Evolutionary conservation across 2,797 vertebrate genomes (phyloP), one percentile per base, ranked within the genome.

Genomic region (Eulemur rubriventer): DNA sequence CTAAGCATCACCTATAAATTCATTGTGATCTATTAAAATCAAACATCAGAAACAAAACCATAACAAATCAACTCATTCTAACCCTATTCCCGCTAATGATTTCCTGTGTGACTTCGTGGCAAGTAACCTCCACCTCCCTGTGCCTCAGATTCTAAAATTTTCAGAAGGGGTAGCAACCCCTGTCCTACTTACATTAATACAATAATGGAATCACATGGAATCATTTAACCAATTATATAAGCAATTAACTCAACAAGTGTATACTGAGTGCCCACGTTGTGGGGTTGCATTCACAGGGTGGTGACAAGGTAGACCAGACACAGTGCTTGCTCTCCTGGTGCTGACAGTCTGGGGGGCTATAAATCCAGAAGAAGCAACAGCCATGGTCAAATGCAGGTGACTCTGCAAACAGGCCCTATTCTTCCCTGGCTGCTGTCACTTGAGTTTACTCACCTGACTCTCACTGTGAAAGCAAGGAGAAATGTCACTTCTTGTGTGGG

Each of bases 11-110:
- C 61, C 46, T 72, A 38, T 30, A 46, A 81, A 69, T 52, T 84
- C n/a, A 48, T 7, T 63, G 7, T 38, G 20, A 61, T 69, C 63
- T 92, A 9, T 80, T 87, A 69, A 88, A 95, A 83, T 75, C 30
- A 57, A 96, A 63, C 35, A 52, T 46, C 50, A 91, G 50, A 93
- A 84, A 85, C 17, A n/a, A 88, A 97, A 72, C 8, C 7, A 50
- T 28, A 52, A 90, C 8, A 55, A 90, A 69, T 22, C 22, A 35
- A 17, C 2, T 43, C 2, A 8, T 38, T 81, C 61, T n/a, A 57
- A 22, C 9, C 30, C 48, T 20, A 48, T 46, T 55, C 12, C 46
- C 35, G 46, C 11, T 69, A 46, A 4, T 12, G 46, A 83, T 11
- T 72, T 85, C 52, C 48, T 48, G 2, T 10, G 50, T 88, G 78